Evolutionary conservation across 2,888 invertebrate species (phyloP).

Genomic region (Melieria picta): DNA sequence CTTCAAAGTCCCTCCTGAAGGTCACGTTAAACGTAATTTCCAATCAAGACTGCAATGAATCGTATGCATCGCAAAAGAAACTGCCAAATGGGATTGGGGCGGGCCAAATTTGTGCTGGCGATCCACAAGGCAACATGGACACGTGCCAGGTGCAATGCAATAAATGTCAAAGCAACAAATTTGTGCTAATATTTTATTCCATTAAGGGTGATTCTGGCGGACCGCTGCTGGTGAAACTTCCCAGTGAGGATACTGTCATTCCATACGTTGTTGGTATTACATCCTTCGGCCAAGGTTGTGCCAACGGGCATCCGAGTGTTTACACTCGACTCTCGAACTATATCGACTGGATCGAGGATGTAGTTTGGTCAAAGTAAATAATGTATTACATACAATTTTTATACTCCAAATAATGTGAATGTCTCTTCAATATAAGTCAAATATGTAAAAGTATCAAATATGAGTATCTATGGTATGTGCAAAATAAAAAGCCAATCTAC

Average conservation of each 20-base stretch:
- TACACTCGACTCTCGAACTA: slow-evolving; percentile 50
- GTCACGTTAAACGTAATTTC: slow-evolving; percentile 32
- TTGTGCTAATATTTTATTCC: background rate
- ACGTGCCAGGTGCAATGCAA: slow-evolving; percentile 46
- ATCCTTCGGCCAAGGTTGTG: slow-evolving; percentile 50
- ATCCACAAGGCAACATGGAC: slow-evolving; percentile 47
- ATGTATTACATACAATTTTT: background rate
- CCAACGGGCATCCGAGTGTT: slow-evolving; percentile 46
- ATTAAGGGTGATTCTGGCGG: slow-evolving; percentile 42
- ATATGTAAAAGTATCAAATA: background rate
- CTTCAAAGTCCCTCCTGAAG: slow-evolving; percentile 37
- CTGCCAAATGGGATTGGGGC: slow-evolving; percentile 46
- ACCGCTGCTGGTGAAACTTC: slow-evolving; percentile 27
- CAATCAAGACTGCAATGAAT: slow-evolving; percentile 30
- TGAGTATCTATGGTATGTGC: background rate
- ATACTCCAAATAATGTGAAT: background rate
- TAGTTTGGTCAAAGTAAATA: slow-evolving; percentile 17
- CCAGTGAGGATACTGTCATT: background rate
- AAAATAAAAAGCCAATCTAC: background rate
- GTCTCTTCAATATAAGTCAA: background rate
- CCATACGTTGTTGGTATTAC: slow-evolving; percentile 49
- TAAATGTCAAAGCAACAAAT: background rate
- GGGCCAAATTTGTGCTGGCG: slow-evolving; percentile 58
- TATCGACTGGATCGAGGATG: slow-evolving; percentile 49
- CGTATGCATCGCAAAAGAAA: slow-evolving; percentile 11